Base-by-base conservation (phyloP, 2,113 vertebrate genomes). In the Tetrax tetrax region DNA sequence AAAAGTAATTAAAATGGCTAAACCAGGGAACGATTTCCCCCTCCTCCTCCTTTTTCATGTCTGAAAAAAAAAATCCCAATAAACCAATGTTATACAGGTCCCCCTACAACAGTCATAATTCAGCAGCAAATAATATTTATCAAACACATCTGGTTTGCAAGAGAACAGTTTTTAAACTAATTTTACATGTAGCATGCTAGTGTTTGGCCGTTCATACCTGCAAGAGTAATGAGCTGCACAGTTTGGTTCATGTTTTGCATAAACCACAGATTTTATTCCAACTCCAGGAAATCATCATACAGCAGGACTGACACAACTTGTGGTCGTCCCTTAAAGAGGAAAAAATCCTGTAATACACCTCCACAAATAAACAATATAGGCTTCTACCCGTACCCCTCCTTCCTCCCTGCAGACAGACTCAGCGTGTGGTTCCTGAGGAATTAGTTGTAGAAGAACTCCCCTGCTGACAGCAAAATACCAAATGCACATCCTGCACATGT, bases 401-500 rank as follows among this genome's bases (percentile, higher is more conserved):
- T 87, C 95, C 97, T 98, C 96, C 96, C 98, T 92, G 96, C 97
- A 97, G 98, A 98, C 95, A 97, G 83, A 45, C 97, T 88, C 98
- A 98, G 98, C 97, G 9, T 98, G 98, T 95, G 97, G 95, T 97
- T 98, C 97, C 97, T 96, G 97, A 97, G 97, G 97, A 98, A 98
- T 98, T 95, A 98, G 97, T 96, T 91, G 97, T 84, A 48, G 97
- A 97, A 98, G 61, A 94, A 96, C 95, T 98, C 97, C 97, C 98
- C 98, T 83, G 97, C 98, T 98, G 98, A 98, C 97, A 98, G 97
- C 97, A 97, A 98, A 98, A 98, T 98, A 97, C 98, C 98, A 98
- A 96, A 96, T 78, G 50, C 95, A 95, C 95, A 97, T 97, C 96
- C 97, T 96, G 97, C 96, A 96, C 97, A 93, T 97, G 97, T 98